Evolutionary conservation across 2,797 vertebrate genomes (phyloP), one percentile per base, ranked within the genome.

Genomic region (Heliangelus exortis): DNA sequence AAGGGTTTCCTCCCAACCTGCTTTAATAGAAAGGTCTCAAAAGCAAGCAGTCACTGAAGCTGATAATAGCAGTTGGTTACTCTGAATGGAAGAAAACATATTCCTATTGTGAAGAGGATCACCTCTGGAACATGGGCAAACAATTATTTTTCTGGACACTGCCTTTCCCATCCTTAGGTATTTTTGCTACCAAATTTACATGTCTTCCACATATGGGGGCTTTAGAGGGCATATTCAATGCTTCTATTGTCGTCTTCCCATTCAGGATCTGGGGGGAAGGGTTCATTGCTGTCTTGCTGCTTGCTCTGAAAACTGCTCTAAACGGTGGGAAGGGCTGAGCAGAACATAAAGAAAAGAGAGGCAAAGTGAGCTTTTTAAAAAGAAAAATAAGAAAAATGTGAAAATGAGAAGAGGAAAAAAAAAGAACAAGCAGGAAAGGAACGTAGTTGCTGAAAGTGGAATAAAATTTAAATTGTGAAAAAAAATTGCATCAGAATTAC

Each of bases 1-100:
- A 93, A 92, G 84, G 72, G 39, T 43, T 78, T 75, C 5, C 78
- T 81, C n/a, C 48, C 54, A 66, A 1, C 1, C 21, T 62, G 28
- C 68, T 88, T 95, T 88, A 76, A 94, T 67, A 58, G 55, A 54
- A 90, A 84, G 20, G 53, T 87, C 61, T 95, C 68, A 83, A 91
- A 92, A 92, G 65, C 48, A 57, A 87, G 65, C 48, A 84, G 36
- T 51, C 59, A 86, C 9, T 71, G 77, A 81, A 48, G 34, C 28
- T 84, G 55, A 68, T 91, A 92, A 78, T 50, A 73, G 26, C 43
- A 84, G 23, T 84, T 93, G 86, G 92, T 94, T 91, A 77, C 45
- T 67, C 57, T 0, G 0, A 84, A 58, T 45, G 8, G 43, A 75
- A 86, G 66, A 65, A 93, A 95, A 81, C 61, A 22, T 25, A 78